phyloP scores from a whole-genome alignment of 2,797 vertebrate species.

The Pempheris klunzingeri region DNA sequence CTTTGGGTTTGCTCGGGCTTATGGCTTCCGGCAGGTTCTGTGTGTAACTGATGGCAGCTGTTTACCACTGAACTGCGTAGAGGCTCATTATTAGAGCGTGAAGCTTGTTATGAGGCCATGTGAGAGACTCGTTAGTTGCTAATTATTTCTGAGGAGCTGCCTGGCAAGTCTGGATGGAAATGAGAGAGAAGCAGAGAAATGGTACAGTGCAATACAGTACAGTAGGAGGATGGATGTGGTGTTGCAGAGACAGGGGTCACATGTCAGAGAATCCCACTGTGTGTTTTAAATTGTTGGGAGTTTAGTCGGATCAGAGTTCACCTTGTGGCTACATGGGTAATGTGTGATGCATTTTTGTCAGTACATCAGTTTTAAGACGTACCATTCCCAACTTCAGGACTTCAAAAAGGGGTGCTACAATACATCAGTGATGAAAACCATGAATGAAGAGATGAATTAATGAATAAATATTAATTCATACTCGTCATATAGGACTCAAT shows the following conservation, averaged over 20 bases:
- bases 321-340: not conserved
- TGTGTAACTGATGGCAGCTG: constrained; percentile 71
- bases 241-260: constrained; percentile 17
- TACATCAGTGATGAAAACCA: too few relatives aligned
- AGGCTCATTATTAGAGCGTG: constrained; percentile 77
- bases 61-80: constrained; percentile 69
- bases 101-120: constrained; percentile 77
- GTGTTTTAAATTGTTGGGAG: constrained; percentile 23
- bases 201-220: constrained; percentile 7
- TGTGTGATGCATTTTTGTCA: too few relatives aligned
- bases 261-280: constrained; percentile 8
- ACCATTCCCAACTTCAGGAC: too few relatives aligned
- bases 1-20: constrained; percentile 51
- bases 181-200: constrained; percentile 35
- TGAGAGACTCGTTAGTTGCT: constrained; percentile 75
- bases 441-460: too few relatives aligned
- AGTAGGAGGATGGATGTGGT: constrained; percentile 22
- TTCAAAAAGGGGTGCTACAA: too few relatives aligned
- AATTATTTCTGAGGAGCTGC: constrained; percentile 80
- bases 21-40: constrained; percentile 61
- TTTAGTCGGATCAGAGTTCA: constrained; percentile 4
- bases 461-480: too few relatives aligned
- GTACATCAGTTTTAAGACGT: too few relatives aligned
- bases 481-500: too few relatives aligned
- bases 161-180: constrained; percentile 59